A percentile compares a stretch with the other conserved stretches of the same genome.
Conservation (phyloP, 1,140 invertebrate species). For the Nixonia krombeini region DNA sequence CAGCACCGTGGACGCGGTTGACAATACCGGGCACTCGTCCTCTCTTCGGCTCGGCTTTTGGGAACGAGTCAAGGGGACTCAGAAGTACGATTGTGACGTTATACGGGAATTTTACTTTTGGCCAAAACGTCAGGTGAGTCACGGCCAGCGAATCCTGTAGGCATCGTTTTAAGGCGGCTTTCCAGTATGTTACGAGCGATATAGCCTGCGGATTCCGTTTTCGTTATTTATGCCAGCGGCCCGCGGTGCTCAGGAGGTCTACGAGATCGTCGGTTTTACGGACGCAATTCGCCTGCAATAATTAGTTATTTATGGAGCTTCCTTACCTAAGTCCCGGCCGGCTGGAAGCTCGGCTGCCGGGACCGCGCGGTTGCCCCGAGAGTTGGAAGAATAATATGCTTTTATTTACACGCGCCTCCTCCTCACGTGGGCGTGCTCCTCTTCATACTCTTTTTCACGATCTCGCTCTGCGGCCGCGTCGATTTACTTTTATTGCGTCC, state of each 20-base stretch:
- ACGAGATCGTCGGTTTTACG: conserved; percentile 54
- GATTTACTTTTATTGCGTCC: conserved; percentile 4
- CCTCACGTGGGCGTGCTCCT: conserved; percentile 41
- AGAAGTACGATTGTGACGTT: conserved; percentile 13
- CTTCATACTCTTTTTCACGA: conserved; percentile 23
- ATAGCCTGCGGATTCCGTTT: conserved; percentile 47
- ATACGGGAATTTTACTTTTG: conserved; percentile 41
- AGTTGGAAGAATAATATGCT: conserved; percentile 49
- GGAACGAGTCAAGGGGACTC: not conserved
- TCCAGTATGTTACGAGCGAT: conserved; percentile 25
- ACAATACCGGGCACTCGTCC: not conserved
- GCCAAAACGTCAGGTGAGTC: conserved; percentile 31
- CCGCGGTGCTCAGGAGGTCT: conserved; percentile 57
- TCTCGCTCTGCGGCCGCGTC: not conserved
- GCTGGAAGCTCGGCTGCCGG: conserved; percentile 45
- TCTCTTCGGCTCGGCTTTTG: not conserved
- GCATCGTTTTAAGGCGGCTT: conserved; percentile 50
- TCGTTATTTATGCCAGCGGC: conserved; percentile 56
- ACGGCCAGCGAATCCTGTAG: conserved; percentile 37
- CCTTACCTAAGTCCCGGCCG: conserved; percentile 35
- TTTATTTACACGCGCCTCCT: conserved; percentile 50
- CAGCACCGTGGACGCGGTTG: not conserved
- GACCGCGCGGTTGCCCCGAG: conserved; percentile 36
- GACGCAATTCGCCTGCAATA: conserved; percentile 55
- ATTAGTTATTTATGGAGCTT: conserved; percentile 63